These are phyloP conservation scores for Patella ulyssiponensis DNA, from an alignment of 2,888 invertebrate species.

Conservation along the genomic window DNA sequence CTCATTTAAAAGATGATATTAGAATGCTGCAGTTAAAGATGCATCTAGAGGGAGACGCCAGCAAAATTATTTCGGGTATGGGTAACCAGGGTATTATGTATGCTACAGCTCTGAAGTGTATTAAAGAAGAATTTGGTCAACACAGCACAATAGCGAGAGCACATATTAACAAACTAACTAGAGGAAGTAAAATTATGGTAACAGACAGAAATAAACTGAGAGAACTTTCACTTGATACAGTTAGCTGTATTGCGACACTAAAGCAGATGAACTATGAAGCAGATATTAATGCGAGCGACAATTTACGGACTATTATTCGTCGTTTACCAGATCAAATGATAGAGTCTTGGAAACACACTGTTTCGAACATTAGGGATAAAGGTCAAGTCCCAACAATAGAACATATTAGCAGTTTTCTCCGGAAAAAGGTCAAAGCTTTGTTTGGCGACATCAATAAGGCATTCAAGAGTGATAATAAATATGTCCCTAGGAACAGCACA, in stretches of 20 bases:
- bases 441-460: conserved; percentile 18
- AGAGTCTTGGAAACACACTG: not conserved
- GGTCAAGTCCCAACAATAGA: not conserved
- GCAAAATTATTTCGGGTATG: conserved; percentile 15
- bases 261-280: conserved; percentile 12
- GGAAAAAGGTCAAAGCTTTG: conserved; percentile 21
- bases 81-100: conserved; percentile 21
- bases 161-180: conserved; percentile 18
- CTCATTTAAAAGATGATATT: conserved; percentile 17
- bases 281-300: conserved; percentile 16
- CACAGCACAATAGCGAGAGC: conserved; percentile 18
- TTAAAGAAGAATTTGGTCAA: conserved; percentile 29
- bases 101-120: conserved; percentile 18
- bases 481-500: no score
- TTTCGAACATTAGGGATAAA: not conserved
- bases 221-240: conserved; percentile 17
- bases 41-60: conserved; percentile 22
- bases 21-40: conserved; percentile 24
- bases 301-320: not conserved
- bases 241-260: conserved; percentile 19
- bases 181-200: not conserved
- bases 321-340: not conserved
- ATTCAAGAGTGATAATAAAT: not conserved
- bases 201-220: conserved; percentile 19
- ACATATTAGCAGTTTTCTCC: not conserved